phyloP scores from a whole-genome alignment of 1,140 invertebrate genomes.

The Heliconius hewitsoni region DNA sequence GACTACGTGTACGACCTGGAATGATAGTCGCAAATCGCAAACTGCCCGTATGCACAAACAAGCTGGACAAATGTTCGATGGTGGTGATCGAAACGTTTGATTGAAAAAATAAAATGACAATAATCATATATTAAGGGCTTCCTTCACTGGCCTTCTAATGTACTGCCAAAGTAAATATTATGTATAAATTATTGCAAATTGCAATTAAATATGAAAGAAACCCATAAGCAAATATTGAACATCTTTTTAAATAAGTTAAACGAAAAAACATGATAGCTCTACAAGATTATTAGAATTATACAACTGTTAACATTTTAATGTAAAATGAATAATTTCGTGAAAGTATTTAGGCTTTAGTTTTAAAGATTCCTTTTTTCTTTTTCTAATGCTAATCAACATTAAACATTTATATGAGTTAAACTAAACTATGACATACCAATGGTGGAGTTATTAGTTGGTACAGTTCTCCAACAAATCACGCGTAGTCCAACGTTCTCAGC shows the following conservation, averaged over 20 bases:
- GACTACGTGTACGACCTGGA: slow-evolving; percentile 71
- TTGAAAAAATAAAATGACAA: slow-evolving; percentile 32
- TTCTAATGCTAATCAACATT: slow-evolving; percentile 14
- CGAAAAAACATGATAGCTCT: slow-evolving; percentile 22
- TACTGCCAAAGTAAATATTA: neutral
- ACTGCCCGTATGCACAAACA: slow-evolving; percentile 49
- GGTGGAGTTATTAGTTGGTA: slow-evolving; percentile 91
- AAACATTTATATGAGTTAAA: neutral
- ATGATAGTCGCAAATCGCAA: slow-evolving; percentile 73
- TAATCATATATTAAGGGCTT: slow-evolving; percentile 16
- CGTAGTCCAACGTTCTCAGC: slow-evolving; percentile 90
- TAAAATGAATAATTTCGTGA: slow-evolving; percentile 20
- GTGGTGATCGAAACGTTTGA: slow-evolving; percentile 36
- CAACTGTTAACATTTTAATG: slow-evolving; percentile 15
- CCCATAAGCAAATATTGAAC: slow-evolving; percentile 16
- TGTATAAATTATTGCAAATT: neutral
- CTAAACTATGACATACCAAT: slow-evolving; percentile 85
- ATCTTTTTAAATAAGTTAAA: slow-evolving; percentile 14
- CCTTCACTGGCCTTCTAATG: slow-evolving; percentile 14
- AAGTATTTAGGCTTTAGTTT: slow-evolving; percentile 2
- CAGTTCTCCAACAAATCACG: slow-evolving; percentile 94
- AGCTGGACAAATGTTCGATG: slow-evolving; percentile 48
- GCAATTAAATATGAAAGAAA: slow-evolving; percentile 13
- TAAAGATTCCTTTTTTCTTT: neutral
- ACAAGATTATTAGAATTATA: slow-evolving; percentile 11